Evolutionary conservation across 2,113 vertebrate genomes (phyloP), one percentile per base, ranked within the genome.

Genomic region (Emydocephalus ijimae): DNA sequence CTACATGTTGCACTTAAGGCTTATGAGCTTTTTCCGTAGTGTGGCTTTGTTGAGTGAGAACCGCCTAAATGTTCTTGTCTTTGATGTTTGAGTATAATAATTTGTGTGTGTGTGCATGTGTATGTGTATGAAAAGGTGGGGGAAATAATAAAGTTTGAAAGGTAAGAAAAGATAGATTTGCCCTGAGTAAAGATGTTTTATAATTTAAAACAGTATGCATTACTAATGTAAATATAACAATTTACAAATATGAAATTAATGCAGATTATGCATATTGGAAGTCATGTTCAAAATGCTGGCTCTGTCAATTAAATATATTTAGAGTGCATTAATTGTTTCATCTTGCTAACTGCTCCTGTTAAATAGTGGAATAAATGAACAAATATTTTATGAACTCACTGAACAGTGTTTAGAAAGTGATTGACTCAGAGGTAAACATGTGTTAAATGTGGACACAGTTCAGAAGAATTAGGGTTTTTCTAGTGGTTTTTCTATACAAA

Each of bases 201-300:
- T 61, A 91, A 94, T 92, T 94, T 85, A 7, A 90, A 92, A 92
- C 89, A 34, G 91, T 91, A 94, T 93, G 12, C 39, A 85, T 48
- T 94, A 89, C 29, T 86, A 92, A 34, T 96, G 95, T 95, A 91
- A 0, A 29, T 95, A 64, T 88, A 95, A 94, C 94, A 93, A 94
- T 93, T 95, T 94, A 94, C 94, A 94, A 95, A 96, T 96, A 95
- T 92, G 92, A 96, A 97, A 94, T 96, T 95, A 55, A 91, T 93
- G 95, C 0, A 0, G 93, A 95, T 92, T 94, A 90, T 89, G 89
- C 91, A 43, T 90, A 89, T 85, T 0, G 2, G 81, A 93, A 95
- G 95, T 95, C 5, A 0, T 88, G 1, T 0, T 45, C n/a, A 93
- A 94, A 90, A 91, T 93, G 74, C 10, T 9, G 64, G 89, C 81